Evolutionary conservation across 2,888 invertebrate species (phyloP).

Genomic region (Acleris cristana): DNA sequence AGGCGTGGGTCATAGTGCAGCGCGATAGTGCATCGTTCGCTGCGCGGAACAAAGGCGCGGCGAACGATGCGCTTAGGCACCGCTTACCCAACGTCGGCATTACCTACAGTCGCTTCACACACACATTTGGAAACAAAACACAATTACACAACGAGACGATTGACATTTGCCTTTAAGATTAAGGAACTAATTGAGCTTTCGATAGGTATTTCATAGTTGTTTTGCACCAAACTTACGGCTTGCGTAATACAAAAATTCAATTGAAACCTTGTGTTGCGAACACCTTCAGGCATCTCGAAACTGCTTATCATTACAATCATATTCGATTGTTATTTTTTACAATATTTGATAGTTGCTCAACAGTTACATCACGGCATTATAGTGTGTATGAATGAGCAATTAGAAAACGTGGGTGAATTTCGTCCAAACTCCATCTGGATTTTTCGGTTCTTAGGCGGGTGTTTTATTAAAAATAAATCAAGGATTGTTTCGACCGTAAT

Average conservation of each 20-base stretch:
- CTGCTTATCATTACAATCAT: conserved; percentile 18
- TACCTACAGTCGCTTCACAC: conserved; percentile 46
- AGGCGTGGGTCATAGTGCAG: conserved; percentile 2
- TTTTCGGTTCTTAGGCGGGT: not conserved
- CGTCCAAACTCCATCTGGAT: conserved; percentile 38
- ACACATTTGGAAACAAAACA: conserved; percentile 73
- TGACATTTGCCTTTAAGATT: conserved; percentile 72
- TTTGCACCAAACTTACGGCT: conserved; percentile 43
- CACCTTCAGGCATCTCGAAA: conserved; percentile 13
- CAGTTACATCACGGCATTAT: conserved; percentile 41
- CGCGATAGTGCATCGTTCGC: not conserved
- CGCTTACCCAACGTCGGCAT: conserved; percentile 62
- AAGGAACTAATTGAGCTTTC: conserved; percentile 52
- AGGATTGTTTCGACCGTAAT: conserved; percentile 25
- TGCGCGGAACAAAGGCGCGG: conserved; percentile 37
- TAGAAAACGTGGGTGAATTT: conserved; percentile 52
- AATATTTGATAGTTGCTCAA: conserved; percentile 47
- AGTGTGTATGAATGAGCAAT: conserved; percentile 58
- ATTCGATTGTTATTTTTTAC: conserved; percentile 23
- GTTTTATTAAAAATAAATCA: conserved; percentile 14
- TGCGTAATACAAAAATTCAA: conserved; percentile 50
- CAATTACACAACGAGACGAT: conserved; percentile 69
- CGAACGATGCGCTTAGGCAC: conserved; percentile 59
- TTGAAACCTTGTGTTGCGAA: conserved; percentile 30
- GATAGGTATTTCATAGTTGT: conserved; percentile 49